Evolutionary conservation across 2,888 invertebrate genomes (phyloP).

Genomic region (Strigamia crassipes): DNA sequence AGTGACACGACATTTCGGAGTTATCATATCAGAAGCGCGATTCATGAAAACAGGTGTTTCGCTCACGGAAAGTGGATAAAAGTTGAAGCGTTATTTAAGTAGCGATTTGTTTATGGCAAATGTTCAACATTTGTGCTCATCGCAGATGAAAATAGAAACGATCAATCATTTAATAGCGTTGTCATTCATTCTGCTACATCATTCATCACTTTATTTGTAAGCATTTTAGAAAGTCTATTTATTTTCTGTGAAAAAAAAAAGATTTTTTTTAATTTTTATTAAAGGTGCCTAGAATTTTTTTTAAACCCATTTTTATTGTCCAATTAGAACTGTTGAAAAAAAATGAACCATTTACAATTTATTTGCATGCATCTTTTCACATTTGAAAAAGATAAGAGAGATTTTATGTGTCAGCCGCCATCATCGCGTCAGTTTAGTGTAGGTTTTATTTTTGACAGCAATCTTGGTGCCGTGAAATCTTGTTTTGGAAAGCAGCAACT

Average conservation of each 20-base stretch:
- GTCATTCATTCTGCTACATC: neutral
- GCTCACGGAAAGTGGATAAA: neutral
- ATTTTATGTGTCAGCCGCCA: constrained; percentile 25
- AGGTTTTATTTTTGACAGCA: constrained; percentile 1
- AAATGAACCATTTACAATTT: neutral
- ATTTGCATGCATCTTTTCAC: constrained; percentile 18
- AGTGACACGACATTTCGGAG: neutral
- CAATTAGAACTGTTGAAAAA: no score
- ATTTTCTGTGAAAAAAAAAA: no score
- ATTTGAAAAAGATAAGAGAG: neutral
- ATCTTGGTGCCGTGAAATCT: constrained; percentile 24
- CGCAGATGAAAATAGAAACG: neutral
- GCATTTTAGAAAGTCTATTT: no score
- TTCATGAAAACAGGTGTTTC: neutral
- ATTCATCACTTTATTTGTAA: neutral
- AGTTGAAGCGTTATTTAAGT: no score
- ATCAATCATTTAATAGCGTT: neutral
- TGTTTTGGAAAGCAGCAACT: constrained; percentile 19
- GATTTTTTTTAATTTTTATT: no score
- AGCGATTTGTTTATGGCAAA: no score
- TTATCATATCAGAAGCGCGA: neutral
- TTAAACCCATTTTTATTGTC: no score
- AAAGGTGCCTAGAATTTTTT: no score
- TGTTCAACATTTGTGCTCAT: neutral
- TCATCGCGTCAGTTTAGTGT: neutral